A percentile compares a stretch with the other conserved stretches of the same genome.
Conservation (phyloP, 92 coral and sea anemone species). For the Blastomussa wellsi region DNA sequence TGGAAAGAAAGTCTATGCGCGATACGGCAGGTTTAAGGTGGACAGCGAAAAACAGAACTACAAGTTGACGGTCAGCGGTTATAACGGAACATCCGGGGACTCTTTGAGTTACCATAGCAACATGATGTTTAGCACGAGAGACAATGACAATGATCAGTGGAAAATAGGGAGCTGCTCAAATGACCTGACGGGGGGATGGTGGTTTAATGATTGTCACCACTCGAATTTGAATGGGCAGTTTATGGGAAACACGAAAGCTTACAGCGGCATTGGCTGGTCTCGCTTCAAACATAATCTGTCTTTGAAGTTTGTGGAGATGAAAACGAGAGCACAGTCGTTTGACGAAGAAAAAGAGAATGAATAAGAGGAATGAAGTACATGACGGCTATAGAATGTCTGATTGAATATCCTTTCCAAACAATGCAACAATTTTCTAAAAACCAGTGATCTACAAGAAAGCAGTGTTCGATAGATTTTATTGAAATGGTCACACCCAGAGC, state of each 20-base stretch:
- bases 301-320: slow-evolving; percentile 70
- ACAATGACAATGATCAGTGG: slow-evolving; percentile 69
- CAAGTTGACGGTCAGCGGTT: slow-evolving; percentile 53
- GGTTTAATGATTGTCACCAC: slow-evolving; percentile 81
- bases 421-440: neutral
- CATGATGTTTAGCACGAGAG: slow-evolving; percentile 82
- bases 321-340: slow-evolving; percentile 44
- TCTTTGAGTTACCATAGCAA: slow-evolving; percentile 71
- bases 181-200: slow-evolving; percentile 81
- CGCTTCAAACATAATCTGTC: slow-evolving; percentile 67
- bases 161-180: slow-evolving; percentile 55
- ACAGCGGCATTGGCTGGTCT: slow-evolving; percentile 75
- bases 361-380: neutral
- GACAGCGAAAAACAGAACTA: slow-evolving; percentile 57
- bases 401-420: neutral
- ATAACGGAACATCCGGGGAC: slow-evolving; percentile 64
- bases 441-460: neutral
- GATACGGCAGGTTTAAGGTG: slow-evolving; percentile 56
- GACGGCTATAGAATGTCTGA: neutral
- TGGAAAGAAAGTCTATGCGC: slow-evolving; percentile 48
- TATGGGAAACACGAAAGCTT: slow-evolving; percentile 65
- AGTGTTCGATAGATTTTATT: neutral
- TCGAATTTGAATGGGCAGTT: slow-evolving; percentile 84
- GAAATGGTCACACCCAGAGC: neutral
- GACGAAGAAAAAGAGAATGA: slow-evolving; percentile 31